Evolutionary conservation across 1,140 invertebrate genomes (phyloP).

Genomic region (Microvelia longipes): DNA sequence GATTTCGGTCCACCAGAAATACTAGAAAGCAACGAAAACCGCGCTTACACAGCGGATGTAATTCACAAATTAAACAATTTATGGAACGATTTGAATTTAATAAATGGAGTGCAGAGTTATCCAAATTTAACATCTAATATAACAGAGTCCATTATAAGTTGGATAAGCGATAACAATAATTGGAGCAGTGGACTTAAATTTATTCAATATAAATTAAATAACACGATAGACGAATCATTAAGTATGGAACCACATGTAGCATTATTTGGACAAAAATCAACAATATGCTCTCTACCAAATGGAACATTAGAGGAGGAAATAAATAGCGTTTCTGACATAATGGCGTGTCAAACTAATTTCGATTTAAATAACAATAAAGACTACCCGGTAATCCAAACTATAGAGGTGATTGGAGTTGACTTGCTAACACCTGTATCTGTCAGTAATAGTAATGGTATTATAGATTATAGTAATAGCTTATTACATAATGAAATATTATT

Average conservation of each 20-base stretch:
- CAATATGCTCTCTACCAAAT: background rate
- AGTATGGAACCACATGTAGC: background rate
- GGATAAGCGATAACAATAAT: background rate
- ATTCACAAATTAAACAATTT: background rate
- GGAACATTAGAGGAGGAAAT: background rate
- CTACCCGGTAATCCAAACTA: background rate
- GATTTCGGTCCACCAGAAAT: background rate
- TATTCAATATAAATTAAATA: background rate
- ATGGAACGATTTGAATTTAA: background rate
- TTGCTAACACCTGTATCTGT: background rate
- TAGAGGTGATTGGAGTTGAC: background rate
- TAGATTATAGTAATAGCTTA: background rate
- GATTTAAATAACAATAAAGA: background rate
- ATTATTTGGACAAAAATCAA: background rate
- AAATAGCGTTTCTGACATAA: background rate
- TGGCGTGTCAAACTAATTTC: background rate
- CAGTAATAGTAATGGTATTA: background rate
- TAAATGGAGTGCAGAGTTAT: background rate
- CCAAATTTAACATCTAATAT: background rate
- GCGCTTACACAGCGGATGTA: background rate
- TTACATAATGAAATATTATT: background rate
- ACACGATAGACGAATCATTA: background rate
- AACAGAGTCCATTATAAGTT: background rate
- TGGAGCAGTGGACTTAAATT: background rate
- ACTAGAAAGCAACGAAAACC: background rate